phyloP scores from a whole-genome alignment of 2,888 invertebrate genomes.

The Cosmia pyralina region DNA sequence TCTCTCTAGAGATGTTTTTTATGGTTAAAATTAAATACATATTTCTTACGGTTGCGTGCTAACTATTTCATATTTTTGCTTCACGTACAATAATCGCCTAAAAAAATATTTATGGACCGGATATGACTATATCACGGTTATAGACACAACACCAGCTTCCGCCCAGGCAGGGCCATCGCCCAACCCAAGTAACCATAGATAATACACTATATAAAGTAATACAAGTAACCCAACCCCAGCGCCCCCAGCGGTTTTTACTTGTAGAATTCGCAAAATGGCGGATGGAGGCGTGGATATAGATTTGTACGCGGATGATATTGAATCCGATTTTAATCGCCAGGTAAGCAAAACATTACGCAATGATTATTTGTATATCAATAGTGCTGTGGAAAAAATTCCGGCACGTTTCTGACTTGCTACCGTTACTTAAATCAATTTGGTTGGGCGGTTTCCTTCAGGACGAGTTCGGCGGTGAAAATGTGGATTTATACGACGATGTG shows the following conservation, averaged over 20 bases:
- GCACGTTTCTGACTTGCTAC: constrained; percentile 8
- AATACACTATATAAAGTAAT: too few relatives aligned
- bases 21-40: too few relatives aligned
- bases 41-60: too few relatives aligned
- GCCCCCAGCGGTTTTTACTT: neutral
- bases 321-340: constrained; percentile 95
- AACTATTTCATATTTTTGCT: too few relatives aligned
- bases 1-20: too few relatives aligned
- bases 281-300: constrained; percentile 98
- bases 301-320: constrained; percentile 98
- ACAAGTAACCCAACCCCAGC: neutral
- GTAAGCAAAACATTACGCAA: constrained; percentile 68
- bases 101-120: too few relatives aligned
- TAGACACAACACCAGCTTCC: too few relatives aligned
- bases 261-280: constrained; percentile 92
- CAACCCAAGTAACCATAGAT: too few relatives aligned
- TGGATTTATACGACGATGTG: constrained; percentile 98
- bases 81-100: too few relatives aligned
- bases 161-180: too few relatives aligned
- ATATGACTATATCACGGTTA: too few relatives aligned
- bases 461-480: constrained; percentile 96
- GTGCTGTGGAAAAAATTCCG: constrained; percentile 26
- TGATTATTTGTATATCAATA: constrained; percentile 64
- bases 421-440: constrained; percentile 33
- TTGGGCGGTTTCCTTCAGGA: constrained; percentile 89